These are phyloP conservation scores for Sardinella longiceps DNA, from an alignment of 2,797 vertebrate genomes.

Conservation along the genomic window DNA sequence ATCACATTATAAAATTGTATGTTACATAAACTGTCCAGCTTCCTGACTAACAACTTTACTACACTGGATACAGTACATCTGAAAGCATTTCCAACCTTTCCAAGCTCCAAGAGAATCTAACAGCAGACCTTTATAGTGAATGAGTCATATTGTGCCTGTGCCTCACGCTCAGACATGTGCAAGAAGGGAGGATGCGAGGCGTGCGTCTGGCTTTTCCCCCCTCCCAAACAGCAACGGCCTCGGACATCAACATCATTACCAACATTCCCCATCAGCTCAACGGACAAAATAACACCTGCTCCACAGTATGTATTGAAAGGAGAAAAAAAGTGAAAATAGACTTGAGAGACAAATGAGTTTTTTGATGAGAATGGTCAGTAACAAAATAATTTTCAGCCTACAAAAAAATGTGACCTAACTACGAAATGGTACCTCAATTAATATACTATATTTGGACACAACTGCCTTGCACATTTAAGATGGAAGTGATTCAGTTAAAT, in stretches of 20 bases:
- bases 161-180: background rate
- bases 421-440: background rate
- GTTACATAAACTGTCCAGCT: background rate
- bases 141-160: background rate
- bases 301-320: background rate
- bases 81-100: background rate
- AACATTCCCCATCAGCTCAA: background rate
- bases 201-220: background rate
- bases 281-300: background rate
- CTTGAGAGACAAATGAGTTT: background rate
- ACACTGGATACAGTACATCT: background rate
- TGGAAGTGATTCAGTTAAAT: background rate
- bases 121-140: background rate
- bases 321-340: background rate
- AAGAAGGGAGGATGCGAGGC: background rate
- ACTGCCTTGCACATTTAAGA: background rate
- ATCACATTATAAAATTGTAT: background rate
- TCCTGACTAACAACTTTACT: background rate
- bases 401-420: background rate
- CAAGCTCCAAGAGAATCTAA: background rate
- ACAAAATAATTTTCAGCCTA: background rate
- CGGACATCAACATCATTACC: background rate
- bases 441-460: background rate
- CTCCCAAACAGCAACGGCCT: background rate
- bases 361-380: background rate